Evolutionary conservation across 2,113 vertebrate species (phyloP), one percentile per base, ranked within the genome.

Genomic region (Labeo catla): DNA sequence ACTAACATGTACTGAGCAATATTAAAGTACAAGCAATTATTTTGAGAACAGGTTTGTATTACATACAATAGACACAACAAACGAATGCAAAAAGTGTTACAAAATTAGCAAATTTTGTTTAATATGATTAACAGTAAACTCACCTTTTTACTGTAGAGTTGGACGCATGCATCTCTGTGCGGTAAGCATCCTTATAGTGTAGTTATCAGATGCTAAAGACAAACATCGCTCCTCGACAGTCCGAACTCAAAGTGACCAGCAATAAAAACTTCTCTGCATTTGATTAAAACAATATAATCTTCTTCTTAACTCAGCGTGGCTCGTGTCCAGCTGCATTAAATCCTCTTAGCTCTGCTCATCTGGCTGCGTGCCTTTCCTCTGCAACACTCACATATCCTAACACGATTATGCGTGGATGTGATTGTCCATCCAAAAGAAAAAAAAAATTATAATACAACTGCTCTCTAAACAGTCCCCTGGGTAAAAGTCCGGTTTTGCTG

Each of bases 291-390:
- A 85, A 59, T 50, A 54, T 54, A 85, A 87, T 84, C 84, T 77
- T 73, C 86, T 52, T 76, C n/a, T 81, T 68, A 63, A 73, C 65
- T 65, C 82, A 2, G 65, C 47, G 65, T 57, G 66, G 76, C 65
- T 81, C 43, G 13, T 68, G 72, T 57, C 84, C 65, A 86, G 61
- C 57, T 47, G 23, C 28, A 43, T 81, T 73, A 81, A 84, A 80
- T 84, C 81, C 81, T 76, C 66, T 79, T 65, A 80, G 81, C 63
- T 52, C 34, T 86, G 63, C 65, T 84, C 84, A 84, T 88, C 76
- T 63, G 87, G 52, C 15, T 70, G 68, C 28, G 45, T n/a, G 70
- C 73, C 5, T 54, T 68, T 79, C 45, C 66, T 15, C 19, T 6
- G 73, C 81, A 78, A 15, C 74, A 76, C 61, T 82, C 57, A 43